Percentiles rank a stretch among this genome's conserved stretches.
Conservation (phyloP, 2,797 vertebrate genomes). For the Cuculus canorus region DNA sequence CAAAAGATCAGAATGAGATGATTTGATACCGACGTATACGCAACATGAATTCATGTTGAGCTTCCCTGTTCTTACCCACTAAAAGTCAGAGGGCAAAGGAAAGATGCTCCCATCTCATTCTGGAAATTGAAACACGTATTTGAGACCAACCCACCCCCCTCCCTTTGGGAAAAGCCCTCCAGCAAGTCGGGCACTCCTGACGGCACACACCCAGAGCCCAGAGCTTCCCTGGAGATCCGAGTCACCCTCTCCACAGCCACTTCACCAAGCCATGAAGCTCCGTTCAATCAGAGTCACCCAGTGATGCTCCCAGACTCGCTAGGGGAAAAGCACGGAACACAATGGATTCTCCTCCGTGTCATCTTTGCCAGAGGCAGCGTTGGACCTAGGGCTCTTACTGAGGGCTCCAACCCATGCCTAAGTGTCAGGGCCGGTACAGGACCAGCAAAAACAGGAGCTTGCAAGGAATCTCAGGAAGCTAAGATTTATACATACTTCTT, state of each 20-base stretch:
- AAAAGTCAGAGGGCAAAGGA: slow-evolving; percentile 69
- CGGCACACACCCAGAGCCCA: neutral
- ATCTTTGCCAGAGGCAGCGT: neutral
- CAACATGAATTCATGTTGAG: slow-evolving; percentile 65
- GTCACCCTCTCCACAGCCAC: neutral
- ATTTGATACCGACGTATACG: slow-evolving; percentile 60
- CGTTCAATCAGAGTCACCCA: neutral
- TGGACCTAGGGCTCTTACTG: neutral
- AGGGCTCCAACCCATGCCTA: slow-evolving; percentile 1
- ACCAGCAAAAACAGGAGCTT: neutral
- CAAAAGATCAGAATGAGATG: slow-evolving; percentile 83
- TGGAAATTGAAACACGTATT: slow-evolving; percentile 59
- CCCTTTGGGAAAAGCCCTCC: slow-evolving; percentile 17
- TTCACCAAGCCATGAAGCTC: neutral
- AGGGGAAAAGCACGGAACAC: neutral
- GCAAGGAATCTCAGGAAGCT: neutral
- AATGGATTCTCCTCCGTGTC: neutral
- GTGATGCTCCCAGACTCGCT: neutral
- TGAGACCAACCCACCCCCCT: slow-evolving; percentile 52
- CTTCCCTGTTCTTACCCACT: slow-evolving; percentile 62
- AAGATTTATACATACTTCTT: neutral
- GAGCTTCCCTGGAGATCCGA: neutral
- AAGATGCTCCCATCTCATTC: slow-evolving; percentile 96
- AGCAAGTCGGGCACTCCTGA: neutral
- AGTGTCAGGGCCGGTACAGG: neutral